These are phyloP conservation scores for Pedionomus torquatus DNA, from an alignment of 2,113 vertebrate species.

Conservation along the genomic window DNA sequence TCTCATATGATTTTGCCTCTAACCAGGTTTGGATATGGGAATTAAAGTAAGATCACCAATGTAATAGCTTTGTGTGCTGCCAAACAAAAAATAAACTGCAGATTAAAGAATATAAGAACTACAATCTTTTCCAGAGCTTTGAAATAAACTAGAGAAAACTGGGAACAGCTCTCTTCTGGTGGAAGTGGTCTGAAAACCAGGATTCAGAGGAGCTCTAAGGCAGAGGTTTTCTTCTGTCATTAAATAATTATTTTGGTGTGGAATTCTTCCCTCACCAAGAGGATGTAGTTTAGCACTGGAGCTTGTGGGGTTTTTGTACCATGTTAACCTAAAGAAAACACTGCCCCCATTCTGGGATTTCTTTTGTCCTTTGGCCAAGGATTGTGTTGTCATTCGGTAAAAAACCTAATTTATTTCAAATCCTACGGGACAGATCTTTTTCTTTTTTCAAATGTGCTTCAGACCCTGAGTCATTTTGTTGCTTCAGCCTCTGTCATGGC, in stretches of 20 bases:
- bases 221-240: neutral
- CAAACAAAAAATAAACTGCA: neutral
- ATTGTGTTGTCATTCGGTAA: neutral
- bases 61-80: neutral
- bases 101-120: neutral
- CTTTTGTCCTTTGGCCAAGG: neutral
- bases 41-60: neutral
- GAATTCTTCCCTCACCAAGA: neutral
- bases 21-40: neutral
- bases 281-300: neutral
- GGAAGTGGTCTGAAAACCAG: neutral
- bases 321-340: neutral
- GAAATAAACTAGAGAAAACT: neutral
- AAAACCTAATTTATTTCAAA: constrained; percentile 3
- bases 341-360: neutral
- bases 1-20: neutral
- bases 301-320: rapidly evolving
- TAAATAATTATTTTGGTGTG: neutral
- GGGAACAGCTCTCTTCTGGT: neutral
- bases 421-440: neutral
- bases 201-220: neutral
- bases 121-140: neutral
- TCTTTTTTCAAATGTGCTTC: neutral
- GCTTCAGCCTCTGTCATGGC: neutral
- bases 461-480: constrained; percentile 3